Percentiles rank a stretch among this genome's conserved stretches.
phyloP scores from a whole-genome alignment of 2,113 vertebrate genomes.

The Sturnira hondurensis region DNA sequence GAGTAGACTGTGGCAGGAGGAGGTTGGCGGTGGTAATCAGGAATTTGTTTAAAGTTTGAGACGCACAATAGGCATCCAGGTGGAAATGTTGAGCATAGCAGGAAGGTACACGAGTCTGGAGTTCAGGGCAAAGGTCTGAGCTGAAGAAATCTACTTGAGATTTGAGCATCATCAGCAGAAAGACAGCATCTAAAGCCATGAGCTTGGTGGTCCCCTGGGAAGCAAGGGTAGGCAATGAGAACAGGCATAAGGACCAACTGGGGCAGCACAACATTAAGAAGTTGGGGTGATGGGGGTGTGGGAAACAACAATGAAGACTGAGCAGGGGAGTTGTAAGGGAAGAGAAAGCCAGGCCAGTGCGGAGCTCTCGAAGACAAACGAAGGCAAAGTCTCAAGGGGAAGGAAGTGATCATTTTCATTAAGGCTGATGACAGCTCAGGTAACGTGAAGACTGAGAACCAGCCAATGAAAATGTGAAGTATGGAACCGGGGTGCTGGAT shows the following conservation, averaged over 20 bases:
- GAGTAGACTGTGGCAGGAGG: too few species aligned
- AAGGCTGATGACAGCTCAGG: background rate
- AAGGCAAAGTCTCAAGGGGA: background rate
- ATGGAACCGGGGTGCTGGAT: background rate
- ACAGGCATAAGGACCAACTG: background rate
- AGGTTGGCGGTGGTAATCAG: background rate
- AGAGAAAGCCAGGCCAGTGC: background rate
- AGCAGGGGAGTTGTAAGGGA: background rate
- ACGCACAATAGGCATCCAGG: background rate
- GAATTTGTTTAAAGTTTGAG: background rate
- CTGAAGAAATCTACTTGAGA: background rate
- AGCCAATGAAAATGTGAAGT: background rate
- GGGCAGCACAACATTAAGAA: background rate
- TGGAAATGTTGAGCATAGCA: background rate
- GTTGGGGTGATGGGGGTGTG: background rate
- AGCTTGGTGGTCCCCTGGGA: background rate
- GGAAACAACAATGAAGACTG: background rate
- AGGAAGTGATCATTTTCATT: background rate
- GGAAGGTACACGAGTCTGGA: background rate
- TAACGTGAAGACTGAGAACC: background rate
- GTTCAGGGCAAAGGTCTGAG: background rate
- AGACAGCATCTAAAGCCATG: background rate
- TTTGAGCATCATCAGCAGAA: background rate
- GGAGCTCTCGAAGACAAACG: background rate
- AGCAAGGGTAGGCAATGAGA: background rate